phyloP scores from a whole-genome alignment of 2,888 invertebrate species.

The Leptarthrus brevirostris region DNA sequence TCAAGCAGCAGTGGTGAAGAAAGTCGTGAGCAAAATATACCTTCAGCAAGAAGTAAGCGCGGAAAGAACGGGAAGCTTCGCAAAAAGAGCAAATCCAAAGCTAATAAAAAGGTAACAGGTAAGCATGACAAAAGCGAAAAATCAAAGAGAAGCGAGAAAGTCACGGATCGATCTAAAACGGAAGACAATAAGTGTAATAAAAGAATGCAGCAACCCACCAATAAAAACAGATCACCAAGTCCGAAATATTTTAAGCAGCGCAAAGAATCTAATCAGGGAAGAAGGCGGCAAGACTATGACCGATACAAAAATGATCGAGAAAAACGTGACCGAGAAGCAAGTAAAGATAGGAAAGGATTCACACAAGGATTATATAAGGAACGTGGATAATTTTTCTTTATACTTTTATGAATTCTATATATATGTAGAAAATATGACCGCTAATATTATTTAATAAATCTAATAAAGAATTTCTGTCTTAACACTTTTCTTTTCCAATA shows the following conservation, averaged over 20 bases:
- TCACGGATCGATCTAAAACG: background rate
- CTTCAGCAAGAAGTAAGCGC: background rate
- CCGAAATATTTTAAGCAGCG: conserved; percentile 2
- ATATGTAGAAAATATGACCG: too few relatives aligned
- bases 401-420: too few relatives aligned
- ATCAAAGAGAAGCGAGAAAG: background rate
- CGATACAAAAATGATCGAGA: background rate
- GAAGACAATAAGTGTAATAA: background rate
- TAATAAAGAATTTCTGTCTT: too few relatives aligned
- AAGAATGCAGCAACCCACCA: background rate
- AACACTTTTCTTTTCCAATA: too few relatives aligned
- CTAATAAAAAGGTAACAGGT: too few relatives aligned
- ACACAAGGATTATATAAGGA: conserved; percentile 30
- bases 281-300: background rate
- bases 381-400: conserved; percentile 17
- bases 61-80: too few relatives aligned
- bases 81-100: too few relatives aligned
- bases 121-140: background rate
- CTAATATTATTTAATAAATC: too few relatives aligned
- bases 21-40: background rate
- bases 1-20: background rate
- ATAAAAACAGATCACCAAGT: background rate
- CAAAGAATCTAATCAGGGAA: background rate
- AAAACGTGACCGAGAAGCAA: background rate
- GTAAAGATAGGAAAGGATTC: background rate